Conservation (phyloP, 2,888 invertebrate genomes). For the Rhagium mordax region DNA sequence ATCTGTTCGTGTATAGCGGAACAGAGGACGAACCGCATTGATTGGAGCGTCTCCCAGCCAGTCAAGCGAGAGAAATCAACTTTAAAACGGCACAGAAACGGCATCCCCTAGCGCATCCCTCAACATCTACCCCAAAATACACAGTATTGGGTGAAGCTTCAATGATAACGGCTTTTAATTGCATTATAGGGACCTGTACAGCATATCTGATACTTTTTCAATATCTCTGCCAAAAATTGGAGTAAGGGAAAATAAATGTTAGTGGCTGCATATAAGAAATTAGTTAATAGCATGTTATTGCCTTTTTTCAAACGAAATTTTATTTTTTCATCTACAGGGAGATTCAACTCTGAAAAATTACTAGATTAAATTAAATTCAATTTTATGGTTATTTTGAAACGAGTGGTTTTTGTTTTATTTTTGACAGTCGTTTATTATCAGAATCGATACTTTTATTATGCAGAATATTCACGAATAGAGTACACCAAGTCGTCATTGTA, state of each 20-base stretch:
- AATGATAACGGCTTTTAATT: slow-evolving; percentile 53
- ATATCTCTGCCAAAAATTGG: background rate
- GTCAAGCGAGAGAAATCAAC: slow-evolving; percentile 71
- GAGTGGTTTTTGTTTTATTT: no score
- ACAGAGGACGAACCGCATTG: slow-evolving; percentile 67
- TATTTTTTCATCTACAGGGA: background rate
- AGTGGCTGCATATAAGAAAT: background rate
- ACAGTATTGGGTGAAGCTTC: slow-evolving; percentile 43
- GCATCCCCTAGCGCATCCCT: slow-evolving; percentile 43
- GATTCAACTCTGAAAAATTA: no score
- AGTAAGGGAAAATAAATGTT: background rate
- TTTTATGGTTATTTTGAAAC: no score
- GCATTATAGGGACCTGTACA: slow-evolving; percentile 50
- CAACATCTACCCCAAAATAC: slow-evolving; percentile 39
- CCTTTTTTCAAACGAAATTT: background rate
- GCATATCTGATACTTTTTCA: slow-evolving; percentile 33
- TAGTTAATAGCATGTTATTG: no score
- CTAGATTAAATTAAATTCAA: no score
- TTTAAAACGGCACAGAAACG: slow-evolving; percentile 65
- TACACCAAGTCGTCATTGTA: no score
- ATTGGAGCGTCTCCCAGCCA: slow-evolving; percentile 70
- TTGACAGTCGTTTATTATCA: no score
- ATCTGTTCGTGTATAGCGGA: slow-evolving; percentile 37
- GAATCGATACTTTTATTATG: no score
- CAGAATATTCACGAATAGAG: no score